A percentile compares a stretch with the other conserved stretches of the same genome.
Conservation (phyloP, 2,113 vertebrate species). For the Scartelaos histophorus region DNA sequence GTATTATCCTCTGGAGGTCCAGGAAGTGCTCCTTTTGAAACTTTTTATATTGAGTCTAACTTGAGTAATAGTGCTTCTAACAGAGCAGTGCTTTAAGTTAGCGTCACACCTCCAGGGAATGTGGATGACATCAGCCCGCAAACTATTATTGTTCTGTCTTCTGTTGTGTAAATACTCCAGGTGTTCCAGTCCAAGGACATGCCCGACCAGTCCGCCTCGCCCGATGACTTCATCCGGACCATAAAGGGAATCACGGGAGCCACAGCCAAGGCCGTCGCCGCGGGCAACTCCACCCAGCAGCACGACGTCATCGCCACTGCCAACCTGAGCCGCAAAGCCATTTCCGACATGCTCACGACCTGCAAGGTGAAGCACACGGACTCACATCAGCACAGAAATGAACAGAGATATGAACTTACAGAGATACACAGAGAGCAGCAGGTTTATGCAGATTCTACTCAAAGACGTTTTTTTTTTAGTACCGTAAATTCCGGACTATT, state of each 20-base stretch:
- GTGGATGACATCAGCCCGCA: too few species aligned
- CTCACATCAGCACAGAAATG: constrained; percentile 12
- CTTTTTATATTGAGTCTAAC: too few species aligned
- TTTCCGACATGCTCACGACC: constrained; percentile 91
- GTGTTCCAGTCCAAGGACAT: constrained; percentile 91
- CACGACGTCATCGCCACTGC: constrained; percentile 96
- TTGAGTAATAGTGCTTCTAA: too few species aligned
- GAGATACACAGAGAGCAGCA: not conserved
- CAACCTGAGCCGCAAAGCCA: constrained; percentile 96
- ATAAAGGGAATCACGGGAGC: constrained; percentile 98
- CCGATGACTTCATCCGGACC: constrained; percentile 97
- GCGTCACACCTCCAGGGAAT: too few species aligned
- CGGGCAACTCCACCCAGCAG: constrained; percentile 95
- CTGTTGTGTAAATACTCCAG: constrained; percentile 70
- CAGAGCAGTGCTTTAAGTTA: too few species aligned
- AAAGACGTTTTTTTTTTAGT: too few species aligned
- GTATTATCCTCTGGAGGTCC: too few species aligned
- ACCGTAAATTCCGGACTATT: too few species aligned
- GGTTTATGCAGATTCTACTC: not conserved
- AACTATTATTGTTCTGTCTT: too few species aligned
- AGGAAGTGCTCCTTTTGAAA: too few species aligned
- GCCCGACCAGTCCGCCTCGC: constrained; percentile 89
- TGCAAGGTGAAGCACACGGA: constrained; percentile 70
- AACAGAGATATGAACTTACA: not conserved
- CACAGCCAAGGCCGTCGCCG: constrained; percentile 97